Evolutionary conservation across 2,113 vertebrate species (phyloP).

Genomic region (Malurus elegans): DNA sequence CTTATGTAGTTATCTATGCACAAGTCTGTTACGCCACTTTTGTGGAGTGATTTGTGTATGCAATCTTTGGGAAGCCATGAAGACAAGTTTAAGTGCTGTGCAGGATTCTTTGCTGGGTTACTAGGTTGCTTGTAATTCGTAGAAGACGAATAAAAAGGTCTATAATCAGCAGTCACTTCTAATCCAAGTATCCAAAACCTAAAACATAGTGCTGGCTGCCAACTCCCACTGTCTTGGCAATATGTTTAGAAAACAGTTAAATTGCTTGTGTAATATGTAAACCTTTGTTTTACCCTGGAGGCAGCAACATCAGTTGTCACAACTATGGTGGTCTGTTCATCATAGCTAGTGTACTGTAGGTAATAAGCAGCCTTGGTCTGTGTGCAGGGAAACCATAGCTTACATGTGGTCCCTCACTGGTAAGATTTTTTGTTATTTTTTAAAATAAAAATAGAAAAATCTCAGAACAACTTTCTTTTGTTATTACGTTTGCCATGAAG

Average conservation of each 20-base stretch:
- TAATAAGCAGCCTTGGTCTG: constrained; percentile 86
- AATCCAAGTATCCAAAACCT: constrained; percentile 85
- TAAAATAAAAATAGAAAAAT: constrained; percentile 64
- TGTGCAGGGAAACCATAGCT: constrained; percentile 74
- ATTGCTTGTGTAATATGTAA: constrained; percentile 99
- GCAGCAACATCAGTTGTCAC: constrained; percentile 91
- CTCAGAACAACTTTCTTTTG: constrained; percentile 67
- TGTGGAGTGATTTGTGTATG: constrained; percentile 93
- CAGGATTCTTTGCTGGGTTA: constrained; percentile 88
- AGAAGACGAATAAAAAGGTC: constrained; percentile 90
- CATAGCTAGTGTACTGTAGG: constrained; percentile 77
- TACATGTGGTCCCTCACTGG: constrained; percentile 45
- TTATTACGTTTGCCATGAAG: constrained; percentile 68
- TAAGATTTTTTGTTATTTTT: constrained; percentile 48
- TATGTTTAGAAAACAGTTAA: constrained; percentile 98
- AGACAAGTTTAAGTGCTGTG: constrained; percentile 87
- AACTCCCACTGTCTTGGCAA: constrained; percentile 97
- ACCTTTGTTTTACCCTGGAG: constrained; percentile 93
- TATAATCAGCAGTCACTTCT: constrained; percentile 86
- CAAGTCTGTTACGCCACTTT: constrained; percentile 81
- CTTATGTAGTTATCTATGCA: constrained; percentile 80
- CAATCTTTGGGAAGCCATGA: constrained; percentile 90
- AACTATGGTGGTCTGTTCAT: constrained; percentile 93
- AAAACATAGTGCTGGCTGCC: constrained; percentile 86
- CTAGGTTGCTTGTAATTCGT: constrained; percentile 91